phyloP scores from a whole-genome alignment of 2,888 invertebrate species.

The Drosophila subsilvestris region DNA sequence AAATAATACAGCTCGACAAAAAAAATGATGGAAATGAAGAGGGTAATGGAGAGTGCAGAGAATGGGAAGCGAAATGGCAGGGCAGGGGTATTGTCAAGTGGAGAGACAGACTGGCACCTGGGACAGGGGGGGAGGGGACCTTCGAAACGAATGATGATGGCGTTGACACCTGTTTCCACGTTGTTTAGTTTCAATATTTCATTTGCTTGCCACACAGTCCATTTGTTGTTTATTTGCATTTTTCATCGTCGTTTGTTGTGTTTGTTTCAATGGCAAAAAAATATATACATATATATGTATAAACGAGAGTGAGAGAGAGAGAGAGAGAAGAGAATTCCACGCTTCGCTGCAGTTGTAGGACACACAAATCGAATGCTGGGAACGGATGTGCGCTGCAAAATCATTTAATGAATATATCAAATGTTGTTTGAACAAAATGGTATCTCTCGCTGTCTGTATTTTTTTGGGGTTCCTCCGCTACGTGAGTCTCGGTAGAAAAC shows the following conservation, averaged over 20 bases:
- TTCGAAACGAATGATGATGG: constrained; percentile 40
- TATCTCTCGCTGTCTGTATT: no score
- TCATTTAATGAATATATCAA: constrained; percentile 77
- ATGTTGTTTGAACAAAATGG: constrained; percentile 53
- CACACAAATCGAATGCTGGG: constrained; percentile 38
- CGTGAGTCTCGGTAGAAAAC: constrained; percentile 56
- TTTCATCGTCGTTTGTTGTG: constrained; percentile 11
- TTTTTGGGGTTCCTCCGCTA: constrained; percentile 22
- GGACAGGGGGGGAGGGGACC: constrained; percentile 21
- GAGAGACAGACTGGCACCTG: neutral
- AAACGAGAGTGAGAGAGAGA: constrained; percentile 37
- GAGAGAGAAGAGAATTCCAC: constrained; percentile 53
- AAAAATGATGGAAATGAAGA: neutral
- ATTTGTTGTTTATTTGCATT: constrained; percentile 69
- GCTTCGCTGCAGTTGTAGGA: constrained; percentile 57
- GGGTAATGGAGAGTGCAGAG: neutral
- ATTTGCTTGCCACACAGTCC: constrained; percentile 73
- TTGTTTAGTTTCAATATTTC: constrained; percentile 80
- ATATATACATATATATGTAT: neutral
- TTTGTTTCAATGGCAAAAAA: constrained; percentile 31
- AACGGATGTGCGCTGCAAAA: constrained; percentile 62
- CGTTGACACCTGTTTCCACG: constrained; percentile 73
- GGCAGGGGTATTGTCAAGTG: constrained; percentile 18
- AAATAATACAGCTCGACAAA: constrained; percentile 55
- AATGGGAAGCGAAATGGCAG: neutral